Conservation (phyloP, 1,140 invertebrate genomes). For the Thaumatotibia leucotreta region DNA sequence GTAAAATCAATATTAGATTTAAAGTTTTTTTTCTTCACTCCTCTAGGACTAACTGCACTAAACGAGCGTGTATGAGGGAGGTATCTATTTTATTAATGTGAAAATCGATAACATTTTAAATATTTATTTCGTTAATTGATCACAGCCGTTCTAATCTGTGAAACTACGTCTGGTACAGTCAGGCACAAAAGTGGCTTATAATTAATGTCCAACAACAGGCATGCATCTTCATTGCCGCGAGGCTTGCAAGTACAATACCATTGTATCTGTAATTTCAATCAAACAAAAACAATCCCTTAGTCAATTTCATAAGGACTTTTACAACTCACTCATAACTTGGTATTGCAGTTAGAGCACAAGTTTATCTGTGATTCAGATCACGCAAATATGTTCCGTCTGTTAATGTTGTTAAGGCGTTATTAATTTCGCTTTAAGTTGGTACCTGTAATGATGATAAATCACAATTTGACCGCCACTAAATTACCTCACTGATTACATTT, state of each 20-base stretch:
- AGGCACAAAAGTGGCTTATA: background rate
- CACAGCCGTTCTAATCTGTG: background rate
- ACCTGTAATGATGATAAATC: slow-evolving; percentile 8
- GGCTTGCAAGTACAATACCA: background rate
- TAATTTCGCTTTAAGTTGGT: background rate
- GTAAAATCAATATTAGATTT: too few relatives aligned
- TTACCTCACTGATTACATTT: slow-evolving; percentile 4
- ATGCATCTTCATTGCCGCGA: slow-evolving; percentile 2
- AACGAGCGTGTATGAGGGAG: too few relatives aligned
- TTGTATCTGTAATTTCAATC: background rate
- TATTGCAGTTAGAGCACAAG: background rate
- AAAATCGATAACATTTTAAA: background rate
- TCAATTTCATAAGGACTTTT: background rate
- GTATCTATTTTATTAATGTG: too few relatives aligned
- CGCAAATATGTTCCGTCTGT: background rate
- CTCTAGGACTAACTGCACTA: too few relatives aligned
- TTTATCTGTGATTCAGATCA: background rate
- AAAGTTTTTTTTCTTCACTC: too few relatives aligned
- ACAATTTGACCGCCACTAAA: background rate
- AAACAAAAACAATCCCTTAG: background rate
- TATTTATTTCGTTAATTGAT: background rate
- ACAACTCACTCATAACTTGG: background rate
- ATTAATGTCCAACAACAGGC: background rate
- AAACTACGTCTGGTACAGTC: background rate
- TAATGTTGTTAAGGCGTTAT: background rate